Percentiles rank a stretch among this genome's conserved stretches.
Conservation (phyloP, 2,113 vertebrate species). For the Pavo muticus region DNA sequence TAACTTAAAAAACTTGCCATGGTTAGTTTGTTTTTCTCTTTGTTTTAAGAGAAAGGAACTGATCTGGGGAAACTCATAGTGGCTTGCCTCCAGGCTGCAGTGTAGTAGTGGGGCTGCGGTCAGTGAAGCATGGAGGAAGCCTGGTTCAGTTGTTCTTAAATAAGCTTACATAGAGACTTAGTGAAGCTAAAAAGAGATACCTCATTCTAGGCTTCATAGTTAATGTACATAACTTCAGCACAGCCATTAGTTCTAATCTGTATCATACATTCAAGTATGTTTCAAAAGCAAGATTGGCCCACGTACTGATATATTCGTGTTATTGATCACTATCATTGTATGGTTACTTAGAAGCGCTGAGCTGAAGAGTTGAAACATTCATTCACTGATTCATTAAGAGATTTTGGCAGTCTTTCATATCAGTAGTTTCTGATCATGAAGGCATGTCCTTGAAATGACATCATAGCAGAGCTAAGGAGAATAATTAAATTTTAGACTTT, state of each 20-base stretch:
- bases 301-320: background rate
- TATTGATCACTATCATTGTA: background rate
- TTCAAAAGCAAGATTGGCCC: background rate
- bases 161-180: background rate
- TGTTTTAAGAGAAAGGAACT: background rate
- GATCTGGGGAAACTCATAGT: background rate
- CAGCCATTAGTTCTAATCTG: background rate
- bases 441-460: background rate
- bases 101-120: background rate
- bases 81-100: background rate
- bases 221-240: background rate
- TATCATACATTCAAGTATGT: background rate
- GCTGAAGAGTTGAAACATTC: background rate
- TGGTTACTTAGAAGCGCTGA: background rate
- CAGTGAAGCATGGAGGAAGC: background rate
- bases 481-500: background rate
- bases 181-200: background rate
- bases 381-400: background rate
- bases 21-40: background rate
- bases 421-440: background rate
- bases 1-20: background rate
- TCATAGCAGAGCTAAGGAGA: background rate
- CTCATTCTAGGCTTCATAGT: background rate
- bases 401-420: conserved; percentile 18
- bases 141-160: background rate